phyloP scores from a whole-genome alignment of 1,140 invertebrate species.

The Ridgeia piscesae region DNA sequence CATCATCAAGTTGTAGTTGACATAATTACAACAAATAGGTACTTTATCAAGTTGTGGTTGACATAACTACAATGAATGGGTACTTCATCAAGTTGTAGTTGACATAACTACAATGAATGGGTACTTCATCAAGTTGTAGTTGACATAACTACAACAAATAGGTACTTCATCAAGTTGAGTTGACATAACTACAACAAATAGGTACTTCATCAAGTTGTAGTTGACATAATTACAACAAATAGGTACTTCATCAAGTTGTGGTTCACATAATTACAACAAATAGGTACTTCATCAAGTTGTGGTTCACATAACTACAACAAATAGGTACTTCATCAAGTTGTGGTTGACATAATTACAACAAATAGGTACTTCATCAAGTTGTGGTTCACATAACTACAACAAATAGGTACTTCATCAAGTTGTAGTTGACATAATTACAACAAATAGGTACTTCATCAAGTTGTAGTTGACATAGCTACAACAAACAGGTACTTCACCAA shows the following conservation, averaged over 20 bases:
- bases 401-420: constrained; percentile 89
- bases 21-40: constrained; percentile 82
- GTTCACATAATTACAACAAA: constrained; percentile 80
- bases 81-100: constrained; percentile 96
- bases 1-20: constrained; percentile 91
- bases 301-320: constrained; percentile 83
- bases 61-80: constrained; percentile 79
- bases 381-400: constrained; percentile 86
- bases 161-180: constrained; percentile 93
- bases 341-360: constrained; percentile 86
- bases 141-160: constrained; percentile 81
- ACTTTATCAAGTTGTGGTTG: constrained; percentile 93
- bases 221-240: constrained; percentile 82
- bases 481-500: constrained; percentile 93
- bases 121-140: constrained; percentile 94
- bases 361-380: constrained; percentile 93
- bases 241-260: constrained; percentile 95
- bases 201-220: constrained; percentile 94
- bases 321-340: constrained; percentile 93
- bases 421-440: constrained; percentile 90
- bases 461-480: constrained; percentile 92
- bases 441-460: constrained; percentile 85
- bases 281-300: constrained; percentile 94
- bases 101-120: constrained; percentile 79
- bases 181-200: constrained; percentile 81